phyloP scores from a whole-genome alignment of 2,113 vertebrate species.

The Hyaena hyaena region DNA sequence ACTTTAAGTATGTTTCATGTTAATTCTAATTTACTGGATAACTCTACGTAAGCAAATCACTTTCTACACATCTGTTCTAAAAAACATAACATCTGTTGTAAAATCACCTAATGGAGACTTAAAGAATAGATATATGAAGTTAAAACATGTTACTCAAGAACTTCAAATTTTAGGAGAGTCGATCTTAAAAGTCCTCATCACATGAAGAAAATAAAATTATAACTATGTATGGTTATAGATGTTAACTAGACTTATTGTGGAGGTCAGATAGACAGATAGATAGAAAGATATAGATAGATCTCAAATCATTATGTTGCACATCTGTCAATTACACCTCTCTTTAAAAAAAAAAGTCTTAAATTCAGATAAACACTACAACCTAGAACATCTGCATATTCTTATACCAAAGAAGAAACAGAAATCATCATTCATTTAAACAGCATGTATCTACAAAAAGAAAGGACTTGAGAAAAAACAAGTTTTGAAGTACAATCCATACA shows the following conservation, averaged over 20 bases:
- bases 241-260: not conserved
- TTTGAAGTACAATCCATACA: slow-evolving; percentile 28
- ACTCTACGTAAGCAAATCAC: slow-evolving; percentile 17
- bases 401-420: slow-evolving; percentile 10
- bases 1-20: not conserved
- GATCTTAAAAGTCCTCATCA: not conserved
- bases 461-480: not conserved
- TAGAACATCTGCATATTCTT: not conserved
- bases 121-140: not conserved
- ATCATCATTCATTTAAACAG: not conserved
- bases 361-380: not conserved
- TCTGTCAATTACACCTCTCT: not conserved
- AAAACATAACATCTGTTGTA: slow-evolving; percentile 50
- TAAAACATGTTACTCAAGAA: slow-evolving; percentile 35
- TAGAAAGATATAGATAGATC: not conserved
- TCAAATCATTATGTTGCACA: not conserved
- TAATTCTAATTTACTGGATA: slow-evolving; percentile 49
- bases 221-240: not conserved
- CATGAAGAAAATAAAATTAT: not conserved
- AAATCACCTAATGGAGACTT: slow-evolving; percentile 30
- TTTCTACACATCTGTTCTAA: not conserved
- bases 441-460: slow-evolving; percentile 25
- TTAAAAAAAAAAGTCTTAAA: slow-evolving; percentile 40
- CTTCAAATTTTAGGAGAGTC: not conserved
- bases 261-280: not conserved